Base-by-base conservation (phyloP, 2,888 invertebrate genomes). In the Muschampia plurimacula region DNA sequence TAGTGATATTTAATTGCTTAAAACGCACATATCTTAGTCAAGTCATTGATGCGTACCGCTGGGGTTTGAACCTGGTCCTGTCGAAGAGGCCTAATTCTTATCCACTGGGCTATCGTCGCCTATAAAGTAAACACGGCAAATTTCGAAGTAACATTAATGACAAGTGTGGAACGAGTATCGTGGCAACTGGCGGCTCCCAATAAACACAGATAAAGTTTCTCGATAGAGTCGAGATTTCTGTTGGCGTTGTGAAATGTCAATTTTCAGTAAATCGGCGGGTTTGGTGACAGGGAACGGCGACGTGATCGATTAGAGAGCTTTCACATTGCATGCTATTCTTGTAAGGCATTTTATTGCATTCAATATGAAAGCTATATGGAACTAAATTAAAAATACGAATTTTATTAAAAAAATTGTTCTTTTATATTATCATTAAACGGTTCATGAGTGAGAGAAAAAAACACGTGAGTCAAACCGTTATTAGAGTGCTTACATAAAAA, bases 231-330 rank as follows among this genome's bases (percentile, higher is more conserved):
- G 80, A 82, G 80, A 77, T 83, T 78, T 82, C 75, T 79, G 81
- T 80, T 81, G 78, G 78, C 82, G 78, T 74, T 83, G 82, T 83
- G 82, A 85, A 82, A 83, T 82, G 89, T 88, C 87, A 79, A 89
- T 89, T 90, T 88, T 82, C 84, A 77, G 82, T 83, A 88, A 89
- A 89, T 88, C 85, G 86, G 80, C 75, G 83, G 85, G 83, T 87
- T n/a, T 85, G 84, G 84, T 90, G 90, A 86, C 89, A 85, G 78
- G 77, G 76, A 79, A 78, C 75, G 78, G 77, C 79, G 81, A 86
- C 84, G 84, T 85, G 84, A 78, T 77, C 77, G 69, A 72, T 70
- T 75, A 73, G 69, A 69, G 74, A 41, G 28, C 57, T 72, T 57
- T 62, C 71, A 72, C 52, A 72, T 28, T 12, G 57, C 22, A 2